Conservation (phyloP, 92 coral and sea anemone species). For the Desmophyllum pertusum region DNA sequence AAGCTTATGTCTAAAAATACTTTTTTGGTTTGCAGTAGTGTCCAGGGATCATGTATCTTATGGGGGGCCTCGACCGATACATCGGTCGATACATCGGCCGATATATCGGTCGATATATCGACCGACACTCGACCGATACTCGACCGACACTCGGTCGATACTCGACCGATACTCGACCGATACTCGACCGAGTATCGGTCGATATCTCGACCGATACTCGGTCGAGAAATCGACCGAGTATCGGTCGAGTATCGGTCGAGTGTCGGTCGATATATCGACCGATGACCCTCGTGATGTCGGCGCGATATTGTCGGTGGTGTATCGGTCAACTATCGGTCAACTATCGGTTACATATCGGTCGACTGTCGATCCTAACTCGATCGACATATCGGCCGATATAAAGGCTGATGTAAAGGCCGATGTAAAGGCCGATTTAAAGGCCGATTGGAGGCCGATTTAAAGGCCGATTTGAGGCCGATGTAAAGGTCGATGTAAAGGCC, state of each 20-base stretch:
- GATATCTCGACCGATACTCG: neutral
- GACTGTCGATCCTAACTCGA: neutral
- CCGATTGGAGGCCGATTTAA: neutral
- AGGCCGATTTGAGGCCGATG: neutral
- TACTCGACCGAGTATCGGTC: no score
- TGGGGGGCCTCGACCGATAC: no score
- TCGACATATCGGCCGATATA: neutral
- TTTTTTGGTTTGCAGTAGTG: no score
- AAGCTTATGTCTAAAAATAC: no score
- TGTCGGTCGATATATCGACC: slow-evolving; percentile 19
- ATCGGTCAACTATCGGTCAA: neutral
- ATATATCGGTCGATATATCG: no score
- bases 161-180: no score
- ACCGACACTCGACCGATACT: no score
- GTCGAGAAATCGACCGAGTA: neutral
- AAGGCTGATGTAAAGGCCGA: no score
- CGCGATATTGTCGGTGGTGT: neutral
- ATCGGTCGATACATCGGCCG: no score
- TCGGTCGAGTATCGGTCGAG: neutral
- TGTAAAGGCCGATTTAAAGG: neutral
- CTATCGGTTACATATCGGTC: neutral
- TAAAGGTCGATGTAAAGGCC: no score
- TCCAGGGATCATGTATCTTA: no score
- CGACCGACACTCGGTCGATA: no score
- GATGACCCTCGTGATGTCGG: neutral